Base-by-base conservation (phyloP, 2,888 invertebrate species). In the Spodoptera littoralis region DNA sequence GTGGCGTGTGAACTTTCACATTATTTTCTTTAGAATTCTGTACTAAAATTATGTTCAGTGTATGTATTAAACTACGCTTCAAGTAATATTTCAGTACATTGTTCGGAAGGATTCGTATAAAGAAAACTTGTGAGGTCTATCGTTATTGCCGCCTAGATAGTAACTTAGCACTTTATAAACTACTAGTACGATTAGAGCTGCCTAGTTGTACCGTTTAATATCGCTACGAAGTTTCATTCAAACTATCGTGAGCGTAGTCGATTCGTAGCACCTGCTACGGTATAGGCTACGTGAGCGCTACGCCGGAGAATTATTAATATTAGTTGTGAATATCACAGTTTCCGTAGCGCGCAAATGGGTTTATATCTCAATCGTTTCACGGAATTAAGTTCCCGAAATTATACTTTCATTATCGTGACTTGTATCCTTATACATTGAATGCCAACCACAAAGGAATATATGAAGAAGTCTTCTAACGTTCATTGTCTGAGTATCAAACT, bases 181-280 rank as follows among this genome's bases (percentile, higher is more conserved):
- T 76, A 65, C 64, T 42, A 57, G 50, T 36, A 36, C 8, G 57
- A 62, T 49, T 45, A n/a, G n/a, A 55, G 43, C 22, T 43, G 50
- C 36, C 42, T 73, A 65, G 53, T 55, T 67, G 24, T 63, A 66
- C n/a, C 41, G 50, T 51, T 24, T 76, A 70, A 76, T 70, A 79
- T 63, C 62, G 58, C 75, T 78, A 75, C 61, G 61, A 81, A 84
- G 77, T 86, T 86, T 83, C 80, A 84, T 84, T 87, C 77, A 83
- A 83, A 83, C 78, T 82, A 79, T 72, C 73, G 54, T 63, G 47
- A 66, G 62, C 80, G 81, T 84, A 84, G 82, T 54, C 66, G 71
- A 66, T 82, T 78, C 81, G 85, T 87, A 88, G 87, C 84, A 85
- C 80, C 77, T 83, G 83, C 87, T 88, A 86, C 87, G 79, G 61